Base-by-base conservation (phyloP, 2,797 vertebrate species). In the Eulemur albifrons region DNA sequence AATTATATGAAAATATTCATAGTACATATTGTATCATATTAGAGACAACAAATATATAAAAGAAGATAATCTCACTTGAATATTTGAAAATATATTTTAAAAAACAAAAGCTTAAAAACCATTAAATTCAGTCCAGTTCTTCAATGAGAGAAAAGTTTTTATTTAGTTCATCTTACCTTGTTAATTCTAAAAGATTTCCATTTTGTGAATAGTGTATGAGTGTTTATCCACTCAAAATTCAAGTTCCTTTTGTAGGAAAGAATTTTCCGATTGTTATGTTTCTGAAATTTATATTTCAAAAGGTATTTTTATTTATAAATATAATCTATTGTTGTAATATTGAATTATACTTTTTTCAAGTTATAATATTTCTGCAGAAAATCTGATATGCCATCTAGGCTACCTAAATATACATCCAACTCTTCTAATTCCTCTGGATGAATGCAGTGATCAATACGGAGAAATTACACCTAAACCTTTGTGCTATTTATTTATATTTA, bases 1-100 rank as follows among this genome's bases (percentile, higher is more conserved):
- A 93, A 88, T 67, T 85, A 43, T 45, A 54, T 94, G 54, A 94
- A 95, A 93, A 88, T 72, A 94, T 84, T 75, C 27, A 80, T 43
- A 32, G 38, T n/a, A 59, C 4, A 88, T 70, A 45, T 76, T 52
- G 8, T 59, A 57, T 50, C 17, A 73, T n/a, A 81, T 75, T 69
- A 94, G 54, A 92, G 38, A 38, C 32, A 85, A 83, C 0, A 80
- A 85, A 88, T 54, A 63, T 25, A 6, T 75, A 50, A 18, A 95
- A 21, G 7, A 95, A 90, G 35, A 77, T 38, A 85, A 79, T 69
- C 27, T 83, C n/a, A 92, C 4, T 50, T 92, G 43, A 72, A 45
- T 87, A 43, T 72, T 79, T 30, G 27, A 45, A 45, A 32, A 45
- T 45, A 45, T 30, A 50, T 79, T 84, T 67, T 67, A 4, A 59